phyloP scores from a whole-genome alignment of 1,140 invertebrate genomes.

The Campoletis sonorensis region DNA sequence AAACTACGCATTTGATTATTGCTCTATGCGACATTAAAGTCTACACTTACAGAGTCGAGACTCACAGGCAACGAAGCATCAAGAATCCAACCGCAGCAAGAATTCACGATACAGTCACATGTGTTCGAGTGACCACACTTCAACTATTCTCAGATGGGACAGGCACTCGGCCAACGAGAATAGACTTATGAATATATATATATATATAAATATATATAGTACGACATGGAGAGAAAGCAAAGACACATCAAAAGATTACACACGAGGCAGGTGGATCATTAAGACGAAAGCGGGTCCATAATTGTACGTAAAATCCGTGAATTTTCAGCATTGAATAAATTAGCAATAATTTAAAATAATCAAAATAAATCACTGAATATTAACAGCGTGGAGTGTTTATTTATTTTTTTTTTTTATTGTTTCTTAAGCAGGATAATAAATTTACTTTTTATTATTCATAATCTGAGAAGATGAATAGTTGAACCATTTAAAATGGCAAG shows the following conservation, averaged over 20 bases:
- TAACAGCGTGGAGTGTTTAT: too few species aligned
- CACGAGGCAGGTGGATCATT: not conserved
- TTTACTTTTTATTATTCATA: not conserved
- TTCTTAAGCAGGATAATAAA: not conserved
- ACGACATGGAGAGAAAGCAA: not conserved
- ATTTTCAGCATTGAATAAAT: not conserved
- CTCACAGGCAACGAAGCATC: not conserved
- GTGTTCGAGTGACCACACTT: constrained; percentile 3
- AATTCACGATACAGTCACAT: constrained; percentile 20
- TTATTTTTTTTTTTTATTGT: not conserved
- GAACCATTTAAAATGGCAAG: not conserved
- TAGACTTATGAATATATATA: not conserved
- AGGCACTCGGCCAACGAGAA: constrained; percentile 13
- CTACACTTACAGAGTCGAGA: not conserved
- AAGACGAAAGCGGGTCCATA: not conserved
- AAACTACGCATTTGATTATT: not conserved
- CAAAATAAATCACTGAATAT: too few species aligned
- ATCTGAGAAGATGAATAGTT: not conserved
- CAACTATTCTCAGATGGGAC: constrained; percentile 38
- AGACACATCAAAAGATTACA: not conserved
- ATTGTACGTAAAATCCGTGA: not conserved
- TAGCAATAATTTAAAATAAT: too few species aligned
- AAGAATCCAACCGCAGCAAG: constrained; percentile 14
- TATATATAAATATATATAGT: too few species aligned
- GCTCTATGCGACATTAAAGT: constrained; percentile 15